These are phyloP conservation scores for Pissodes strobi DNA, from an alignment of 1,140 invertebrate species.

Conservation along the genomic window DNA sequence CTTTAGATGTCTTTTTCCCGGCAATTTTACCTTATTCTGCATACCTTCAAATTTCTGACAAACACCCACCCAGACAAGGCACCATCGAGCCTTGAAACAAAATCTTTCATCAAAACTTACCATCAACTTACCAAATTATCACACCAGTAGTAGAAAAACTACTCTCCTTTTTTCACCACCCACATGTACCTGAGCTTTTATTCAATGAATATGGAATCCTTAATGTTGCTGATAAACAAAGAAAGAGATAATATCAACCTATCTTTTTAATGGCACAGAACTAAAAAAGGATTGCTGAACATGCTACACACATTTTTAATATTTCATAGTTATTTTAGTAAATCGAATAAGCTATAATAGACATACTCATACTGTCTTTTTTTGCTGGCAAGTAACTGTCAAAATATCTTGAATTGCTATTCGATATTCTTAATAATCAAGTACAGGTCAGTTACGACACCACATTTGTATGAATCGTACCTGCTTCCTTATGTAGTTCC, in stretches of 20 bases:
- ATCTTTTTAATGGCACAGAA: neutral
- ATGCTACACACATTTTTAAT: too few relatives aligned
- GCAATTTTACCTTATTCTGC: neutral
- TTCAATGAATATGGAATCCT: constrained; percentile 39
- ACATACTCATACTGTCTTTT: too few relatives aligned
- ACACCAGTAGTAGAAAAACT: constrained; percentile 12
- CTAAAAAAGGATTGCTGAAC: neutral
- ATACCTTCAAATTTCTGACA: constrained; percentile 23
- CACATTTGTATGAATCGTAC: too few relatives aligned
- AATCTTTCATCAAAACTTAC: constrained; percentile 51
- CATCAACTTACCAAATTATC: constrained; percentile 27
- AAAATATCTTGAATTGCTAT: too few relatives aligned
- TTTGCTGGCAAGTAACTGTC: too few relatives aligned
- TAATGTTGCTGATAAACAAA: neutral
- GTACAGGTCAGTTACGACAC: too few relatives aligned
- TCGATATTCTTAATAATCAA: neutral
- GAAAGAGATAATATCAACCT: neutral
- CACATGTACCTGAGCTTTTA: constrained; percentile 49
- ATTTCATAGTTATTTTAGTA: too few relatives aligned
- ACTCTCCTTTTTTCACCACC: constrained; percentile 38
- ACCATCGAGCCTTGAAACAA: constrained; percentile 48
- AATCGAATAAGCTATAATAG: too few relatives aligned
- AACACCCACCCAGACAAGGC: constrained; percentile 50
- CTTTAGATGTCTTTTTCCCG: too few relatives aligned
- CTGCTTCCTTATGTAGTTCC: too few relatives aligned